Percentiles rank a stretch among this genome's conserved stretches.
Conservation (phyloP, 64 coral and sea anemone genomes). For the Montipora capricornis region DNA sequence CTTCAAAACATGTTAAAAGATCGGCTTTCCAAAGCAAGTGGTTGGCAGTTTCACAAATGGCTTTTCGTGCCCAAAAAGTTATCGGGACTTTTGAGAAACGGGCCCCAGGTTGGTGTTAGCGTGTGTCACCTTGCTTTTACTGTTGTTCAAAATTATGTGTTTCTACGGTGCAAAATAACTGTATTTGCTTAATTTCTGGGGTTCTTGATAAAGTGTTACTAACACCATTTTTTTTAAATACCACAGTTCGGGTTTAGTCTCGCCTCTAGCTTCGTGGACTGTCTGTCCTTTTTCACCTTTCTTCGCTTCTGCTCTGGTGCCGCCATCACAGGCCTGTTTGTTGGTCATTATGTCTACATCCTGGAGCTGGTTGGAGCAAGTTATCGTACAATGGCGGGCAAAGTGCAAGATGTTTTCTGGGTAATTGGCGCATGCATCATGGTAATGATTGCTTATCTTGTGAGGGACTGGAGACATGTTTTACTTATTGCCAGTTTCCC, state of each 20-base stretch:
- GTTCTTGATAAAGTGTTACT: too few relatives aligned
- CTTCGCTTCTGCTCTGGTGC: conserved; percentile 80
- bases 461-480: conserved; percentile 85
- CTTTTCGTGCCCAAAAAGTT: too few relatives aligned
- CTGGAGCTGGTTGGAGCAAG: conserved; percentile 72
- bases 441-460: conserved; percentile 60
- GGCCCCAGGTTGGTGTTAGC: too few relatives aligned
- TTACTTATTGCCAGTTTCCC: conserved; percentile 56
- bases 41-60: too few relatives aligned
- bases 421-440: conserved; percentile 53
- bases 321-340: conserved; percentile 54
- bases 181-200: too few relatives aligned
- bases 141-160: too few relatives aligned
- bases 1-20: too few relatives aligned
- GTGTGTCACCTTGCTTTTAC: too few relatives aligned
- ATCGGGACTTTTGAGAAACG: too few relatives aligned
- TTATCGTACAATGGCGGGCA: conserved; percentile 75
- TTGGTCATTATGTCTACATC: conserved; percentile 72
- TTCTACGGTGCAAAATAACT: too few relatives aligned
- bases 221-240: neutral
- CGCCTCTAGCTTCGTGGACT: conserved; percentile 74
- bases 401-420: conserved; percentile 83
- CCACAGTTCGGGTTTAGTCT: conserved; percentile 64
- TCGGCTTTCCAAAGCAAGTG: too few relatives aligned
- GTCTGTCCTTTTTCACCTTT: conserved; percentile 64